A percentile compares a stretch with the other conserved stretches of the same genome.
These are phyloP conservation scores for Bos javanicus DNA, from an alignment of 2,113 vertebrate species.

Conservation along the genomic window DNA sequence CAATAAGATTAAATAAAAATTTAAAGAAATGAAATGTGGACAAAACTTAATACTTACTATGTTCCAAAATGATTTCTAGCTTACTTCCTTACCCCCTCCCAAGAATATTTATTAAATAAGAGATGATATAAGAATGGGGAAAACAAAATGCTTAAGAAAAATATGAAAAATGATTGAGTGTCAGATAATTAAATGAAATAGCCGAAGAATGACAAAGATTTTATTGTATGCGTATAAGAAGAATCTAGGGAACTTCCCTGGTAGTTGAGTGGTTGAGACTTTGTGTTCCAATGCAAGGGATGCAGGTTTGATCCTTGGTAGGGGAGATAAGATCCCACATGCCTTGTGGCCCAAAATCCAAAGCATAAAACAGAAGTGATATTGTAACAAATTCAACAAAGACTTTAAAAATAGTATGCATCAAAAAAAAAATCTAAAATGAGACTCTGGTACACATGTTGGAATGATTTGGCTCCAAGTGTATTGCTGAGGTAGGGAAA, in stretches of 20 bases:
- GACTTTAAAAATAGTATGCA: neutral
- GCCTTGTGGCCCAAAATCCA: neutral
- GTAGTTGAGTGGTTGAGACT: neutral
- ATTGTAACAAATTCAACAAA: neutral
- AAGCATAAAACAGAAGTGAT: neutral
- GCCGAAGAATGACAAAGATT: neutral
- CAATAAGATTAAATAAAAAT: neutral
- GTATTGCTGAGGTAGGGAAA: neutral
- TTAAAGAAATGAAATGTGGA: neutral
- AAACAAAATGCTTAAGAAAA: neutral
- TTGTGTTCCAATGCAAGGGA: neutral
- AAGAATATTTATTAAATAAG: neutral
- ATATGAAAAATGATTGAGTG: neutral
- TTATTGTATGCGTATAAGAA: neutral
- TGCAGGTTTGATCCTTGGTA: neutral
- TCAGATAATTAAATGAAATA: neutral
- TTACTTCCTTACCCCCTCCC: neutral
- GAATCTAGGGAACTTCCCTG: neutral
- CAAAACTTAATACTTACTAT: neutral
- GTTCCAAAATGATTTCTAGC: neutral
- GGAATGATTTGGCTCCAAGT: neutral
- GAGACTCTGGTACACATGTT: neutral
- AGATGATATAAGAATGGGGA: neutral
- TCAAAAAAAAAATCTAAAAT: neutral
- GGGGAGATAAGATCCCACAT: neutral